Percentiles rank a stretch among this genome's conserved stretches.
phyloP scores from a whole-genome alignment of 2,797 vertebrate genomes.

The Gambusia yucatana region DNA sequence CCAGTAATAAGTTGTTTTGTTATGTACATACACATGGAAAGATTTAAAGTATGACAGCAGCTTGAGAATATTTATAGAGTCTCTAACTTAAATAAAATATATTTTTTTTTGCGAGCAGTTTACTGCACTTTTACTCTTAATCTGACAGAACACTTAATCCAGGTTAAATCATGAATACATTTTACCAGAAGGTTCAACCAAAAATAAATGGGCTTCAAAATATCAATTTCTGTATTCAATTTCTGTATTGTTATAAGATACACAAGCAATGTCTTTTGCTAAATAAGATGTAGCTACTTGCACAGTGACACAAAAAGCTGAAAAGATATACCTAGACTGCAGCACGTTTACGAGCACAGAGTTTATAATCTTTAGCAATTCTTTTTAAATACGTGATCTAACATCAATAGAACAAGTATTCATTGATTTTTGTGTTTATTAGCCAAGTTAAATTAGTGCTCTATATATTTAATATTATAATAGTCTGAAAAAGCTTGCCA shows the following conservation, averaged over 20 bases:
- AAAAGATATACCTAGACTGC: neutral
- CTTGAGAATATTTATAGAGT: neutral
- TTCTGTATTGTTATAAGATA: neutral
- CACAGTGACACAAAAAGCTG: neutral
- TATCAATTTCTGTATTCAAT: neutral
- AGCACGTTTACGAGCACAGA: neutral
- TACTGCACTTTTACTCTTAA: neutral
- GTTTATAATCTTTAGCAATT: neutral
- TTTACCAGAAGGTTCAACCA: neutral
- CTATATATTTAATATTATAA: neutral
- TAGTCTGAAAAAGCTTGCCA: neutral
- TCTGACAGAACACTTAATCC: neutral
- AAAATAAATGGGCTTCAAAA: neutral
- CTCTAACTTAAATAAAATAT: neutral
- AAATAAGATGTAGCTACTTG: neutral
- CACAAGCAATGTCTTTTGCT: neutral
- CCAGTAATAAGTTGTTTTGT: neutral
- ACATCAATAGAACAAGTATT: neutral
- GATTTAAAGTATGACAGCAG: neutral
- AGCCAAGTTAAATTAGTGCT: neutral
- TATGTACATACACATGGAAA: neutral
- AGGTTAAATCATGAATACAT: neutral
- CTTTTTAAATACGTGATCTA: neutral
- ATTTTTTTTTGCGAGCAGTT: neutral
- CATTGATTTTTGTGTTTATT: neutral